Base-by-base conservation (phyloP, 1,140 invertebrate genomes). In the Scaptomyza hsui region DNA sequence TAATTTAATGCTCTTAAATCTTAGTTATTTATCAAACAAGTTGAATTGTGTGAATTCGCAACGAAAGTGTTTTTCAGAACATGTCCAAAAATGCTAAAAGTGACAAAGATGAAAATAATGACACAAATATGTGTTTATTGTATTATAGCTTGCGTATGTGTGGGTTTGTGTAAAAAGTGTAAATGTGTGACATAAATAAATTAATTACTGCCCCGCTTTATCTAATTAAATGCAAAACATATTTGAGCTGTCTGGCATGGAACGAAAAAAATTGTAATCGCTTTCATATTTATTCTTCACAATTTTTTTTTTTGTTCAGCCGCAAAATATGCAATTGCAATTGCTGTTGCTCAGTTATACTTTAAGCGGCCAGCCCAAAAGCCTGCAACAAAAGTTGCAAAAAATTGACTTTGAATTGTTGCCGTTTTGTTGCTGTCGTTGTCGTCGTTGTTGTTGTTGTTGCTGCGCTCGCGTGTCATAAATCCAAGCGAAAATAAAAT, bases 151-250 rank as follows among this genome's bases (percentile, higher is more conserved):
- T 29, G 6, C 6, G 2, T 37, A 12, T n/a, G n/a, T 3, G 3
- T 37, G 12, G 4, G 32, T n/a, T 12, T 37, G 32, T 37, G 10
- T 37, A n/a, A 37, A 37, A 37, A n/a, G 12, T 37, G 1, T 37
- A 37, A 37, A 37, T n/a, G 32, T 37, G 32, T 37, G 32, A 37
- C 32, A 77, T 72, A 69, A 75, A 78, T 78, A 69, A 75, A 78
- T 78, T 78, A 73, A 73, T 78, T 78, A 78, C 67, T 68, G 55
- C 44, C n/a, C 18, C 24, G 60, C 29, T 35, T 13, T 24, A 67
- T 72, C 75, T 78, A 78, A 78, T 78, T 78, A 78, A 78, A 78
- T 78, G 75, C 52, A 53, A 47, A 73, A 52, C 75, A 78, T 78
- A 78, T 78, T 78, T 78, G 45, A 73, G 73, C 56, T 69, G 75